Percentiles rank a stretch among this genome's conserved stretches.
Evolutionary conservation across 2,797 vertebrate species (phyloP).

Genomic region (Neolamprologus multifasciatus): DNA sequence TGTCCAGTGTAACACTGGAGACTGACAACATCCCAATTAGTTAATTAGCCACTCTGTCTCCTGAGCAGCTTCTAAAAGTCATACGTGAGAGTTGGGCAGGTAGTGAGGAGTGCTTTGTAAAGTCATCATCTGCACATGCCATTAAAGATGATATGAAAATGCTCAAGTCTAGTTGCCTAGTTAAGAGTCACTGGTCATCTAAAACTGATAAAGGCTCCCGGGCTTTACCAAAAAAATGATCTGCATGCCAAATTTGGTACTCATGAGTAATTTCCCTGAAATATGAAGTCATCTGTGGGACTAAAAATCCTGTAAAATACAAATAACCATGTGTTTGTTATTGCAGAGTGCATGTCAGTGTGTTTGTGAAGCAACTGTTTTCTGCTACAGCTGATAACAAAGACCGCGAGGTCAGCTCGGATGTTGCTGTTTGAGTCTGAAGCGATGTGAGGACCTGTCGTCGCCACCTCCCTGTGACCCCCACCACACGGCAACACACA

Average conservation of each 20-base stretch:
- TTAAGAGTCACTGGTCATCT: neutral
- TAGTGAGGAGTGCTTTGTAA: neutral
- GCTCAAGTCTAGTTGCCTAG: neutral
- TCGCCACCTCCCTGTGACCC: neutral
- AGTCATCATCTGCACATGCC: neutral
- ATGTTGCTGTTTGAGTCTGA: neutral
- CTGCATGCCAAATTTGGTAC: neutral
- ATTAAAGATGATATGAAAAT: accelerated
- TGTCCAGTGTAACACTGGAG: neutral
- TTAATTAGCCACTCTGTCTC: neutral
- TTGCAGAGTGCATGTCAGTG: neutral
- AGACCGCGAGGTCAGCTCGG: neutral
- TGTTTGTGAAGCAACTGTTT: neutral
- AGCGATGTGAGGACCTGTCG: neutral
- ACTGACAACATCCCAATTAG: neutral
- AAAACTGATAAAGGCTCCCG: accelerated
- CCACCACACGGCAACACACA: neutral
- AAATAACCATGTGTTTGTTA: neutral
- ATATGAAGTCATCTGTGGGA: neutral
- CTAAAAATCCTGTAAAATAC: neutral
- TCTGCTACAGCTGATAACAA: neutral
- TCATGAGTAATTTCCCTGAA: neutral
- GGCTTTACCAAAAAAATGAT: neutral
- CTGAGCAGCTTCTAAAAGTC: neutral
- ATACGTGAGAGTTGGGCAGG: neutral